phyloP scores from a whole-genome alignment of 2,797 vertebrate genomes.

The Typhlichthys eigenmanni region DNA sequence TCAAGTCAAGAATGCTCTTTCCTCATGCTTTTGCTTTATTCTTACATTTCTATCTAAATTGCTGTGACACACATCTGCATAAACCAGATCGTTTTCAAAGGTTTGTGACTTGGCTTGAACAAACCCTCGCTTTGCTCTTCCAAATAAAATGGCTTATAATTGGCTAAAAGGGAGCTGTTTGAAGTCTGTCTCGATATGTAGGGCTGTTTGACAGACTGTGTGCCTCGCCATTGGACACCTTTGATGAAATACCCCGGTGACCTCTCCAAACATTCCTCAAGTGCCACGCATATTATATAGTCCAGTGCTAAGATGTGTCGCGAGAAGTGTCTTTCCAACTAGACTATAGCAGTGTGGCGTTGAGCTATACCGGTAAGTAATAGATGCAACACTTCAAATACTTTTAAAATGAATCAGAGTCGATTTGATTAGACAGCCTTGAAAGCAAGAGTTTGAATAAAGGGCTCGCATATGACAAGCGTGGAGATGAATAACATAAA shows the following conservation, averaged over 20 bases:
- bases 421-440: constrained; percentile 60
- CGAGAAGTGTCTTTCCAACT: constrained; percentile 24
- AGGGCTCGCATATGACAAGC: constrained; percentile 38
- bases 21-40: not conserved
- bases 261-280: constrained; percentile 48
- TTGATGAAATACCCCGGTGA: constrained; percentile 46
- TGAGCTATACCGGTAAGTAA: constrained; percentile 27
- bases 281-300: constrained; percentile 36
- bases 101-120: constrained; percentile 45
- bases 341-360: not conserved
- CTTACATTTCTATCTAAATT: constrained; percentile 12
- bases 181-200: constrained; percentile 45
- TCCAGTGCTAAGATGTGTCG: constrained; percentile 25
- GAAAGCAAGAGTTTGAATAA: constrained; percentile 57
- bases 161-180: constrained; percentile 48
- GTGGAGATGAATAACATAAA: constrained; percentile 57
- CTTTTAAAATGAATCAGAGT: constrained; percentile 51
- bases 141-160: constrained; percentile 41
- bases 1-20: too few species aligned
- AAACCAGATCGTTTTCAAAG: constrained; percentile 47
- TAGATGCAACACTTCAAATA: constrained; percentile 27
- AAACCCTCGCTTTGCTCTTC: constrained; percentile 32
- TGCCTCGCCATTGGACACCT: constrained; percentile 30
- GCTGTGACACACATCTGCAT: constrained; percentile 38
- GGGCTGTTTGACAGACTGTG: constrained; percentile 29